A percentile compares a stretch with the other conserved stretches of the same genome.
phyloP scores from a whole-genome alignment of 2,888 invertebrate genomes.

The Pecten maximus region DNA sequence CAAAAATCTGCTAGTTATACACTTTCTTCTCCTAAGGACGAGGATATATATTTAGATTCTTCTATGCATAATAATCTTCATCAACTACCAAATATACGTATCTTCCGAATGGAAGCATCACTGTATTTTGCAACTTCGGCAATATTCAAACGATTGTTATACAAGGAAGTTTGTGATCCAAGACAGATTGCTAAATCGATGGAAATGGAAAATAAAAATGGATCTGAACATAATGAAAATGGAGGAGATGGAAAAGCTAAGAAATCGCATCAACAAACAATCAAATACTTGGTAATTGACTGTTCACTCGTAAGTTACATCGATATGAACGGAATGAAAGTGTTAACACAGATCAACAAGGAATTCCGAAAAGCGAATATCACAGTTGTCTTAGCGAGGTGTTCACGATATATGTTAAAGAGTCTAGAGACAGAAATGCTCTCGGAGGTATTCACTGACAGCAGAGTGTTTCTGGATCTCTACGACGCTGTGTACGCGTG shows the following conservation, averaged over 20 bases:
- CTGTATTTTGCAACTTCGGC: constrained; percentile 80
- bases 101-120: constrained; percentile 79
- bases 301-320: constrained; percentile 76
- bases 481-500: constrained; percentile 64
- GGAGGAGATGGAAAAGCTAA: background rate
- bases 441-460: constrained; percentile 60
- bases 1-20: constrained; percentile 57
- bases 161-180: constrained; percentile 72
- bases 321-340: constrained; percentile 73
- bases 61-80: background rate
- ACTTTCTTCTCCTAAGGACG: constrained; percentile 51
- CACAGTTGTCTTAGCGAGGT: constrained; percentile 67
- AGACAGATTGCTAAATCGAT: constrained; percentile 50
- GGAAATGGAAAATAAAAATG: background rate
- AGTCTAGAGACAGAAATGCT: constrained; percentile 66
- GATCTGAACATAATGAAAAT: background rate
- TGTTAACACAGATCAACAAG: constrained; percentile 65
- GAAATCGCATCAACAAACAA: constrained; percentile 37
- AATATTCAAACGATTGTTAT: constrained; percentile 74
- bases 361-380: constrained; percentile 65
- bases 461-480: constrained; percentile 65
- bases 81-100: constrained; percentile 63
- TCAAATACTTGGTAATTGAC: constrained; percentile 71
- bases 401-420: constrained; percentile 62
- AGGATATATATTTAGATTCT: constrained; percentile 50